Base-by-base conservation (phyloP, 2,888 invertebrate genomes). In the Drosophila sordidula region DNA sequence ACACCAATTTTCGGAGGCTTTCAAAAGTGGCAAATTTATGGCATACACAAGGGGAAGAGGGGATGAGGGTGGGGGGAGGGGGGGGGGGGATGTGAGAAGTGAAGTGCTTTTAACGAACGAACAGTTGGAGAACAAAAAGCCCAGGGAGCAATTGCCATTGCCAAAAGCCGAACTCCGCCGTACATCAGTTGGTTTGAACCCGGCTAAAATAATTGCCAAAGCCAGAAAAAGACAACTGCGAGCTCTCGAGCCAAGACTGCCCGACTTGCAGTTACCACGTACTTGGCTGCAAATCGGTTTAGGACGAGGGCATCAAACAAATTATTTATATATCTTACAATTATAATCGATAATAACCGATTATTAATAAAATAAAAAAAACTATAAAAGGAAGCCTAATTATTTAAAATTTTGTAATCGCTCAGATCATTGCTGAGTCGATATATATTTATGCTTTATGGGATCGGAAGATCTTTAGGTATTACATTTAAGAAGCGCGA, bases 11-110 rank as follows among this genome's bases (percentile, higher is more conserved):
- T 45, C 16, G 2, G n/a, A 25, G 44, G 2, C 44, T 32, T 16
- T 44, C 29, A 45, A 67, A 66, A 32, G 36, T 64, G 67, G 25
- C 18, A 54, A 62, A 75, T 70, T 62, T 70, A 76, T 76, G 51
- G 64, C 57, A 25, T 14, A 47, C 52, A 38, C 61, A 74, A 52
- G 18, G 46, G 12, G 6, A 32, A 18, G 18, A 18, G 18, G 18
- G 18, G 18, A 2, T 1, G 39, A 12, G 34, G 4, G 26, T 9
- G 9, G 14, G 1, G 39, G n/a, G 34, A 2, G 26, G 12, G 39
- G n/a, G 34, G 4, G 26, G 12, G 9, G 14, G 2, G 9, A n/a
- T 5, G 12, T 45, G 14, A 32, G 12, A 6, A 29, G 26, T 22
- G 6, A 14, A 11, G 32, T 22, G 16, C 36, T 38, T 11, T 18